Evolutionary conservation across 53 echinoderm and acorn worm species (phyloP), one percentile per base, ranked within the genome.

Genomic region (Echinometra lucunter): DNA sequence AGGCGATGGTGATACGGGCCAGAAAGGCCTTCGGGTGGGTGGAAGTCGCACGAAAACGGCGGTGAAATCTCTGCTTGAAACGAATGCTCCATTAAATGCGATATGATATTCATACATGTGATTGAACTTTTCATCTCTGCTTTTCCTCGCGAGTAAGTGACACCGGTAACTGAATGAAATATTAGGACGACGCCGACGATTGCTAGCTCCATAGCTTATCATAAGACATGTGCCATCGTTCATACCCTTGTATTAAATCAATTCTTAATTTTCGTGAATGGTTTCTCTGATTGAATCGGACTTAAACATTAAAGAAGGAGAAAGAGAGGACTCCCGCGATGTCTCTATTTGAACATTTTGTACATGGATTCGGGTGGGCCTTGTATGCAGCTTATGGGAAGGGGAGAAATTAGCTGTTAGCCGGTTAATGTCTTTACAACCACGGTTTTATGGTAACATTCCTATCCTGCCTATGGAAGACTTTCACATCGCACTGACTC

Each of bases 101-200:
- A 78, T 42, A 78, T 78, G 78, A 78, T 78, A 78, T 78, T 78
- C 42, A 78, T 78, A 6, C 42, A 78, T 78, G 78, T 42, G 78
- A 78, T 78, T 78, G 42, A 78, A 78, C 78, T 78, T 78, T 78
- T 78, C 78, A 78, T 78, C 42, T 7, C 78, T 42, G 32, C 78
- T 38, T 6, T 78, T 6, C 6, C 78, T 30, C 38, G 7, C 38
- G 78, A 42, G 78, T 35, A 78, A 78, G 78, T 78, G 78, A 42
- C 78, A 78, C 19, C 19, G 78, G 78, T 78, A 78, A 78, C 78
- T 78, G 19, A 21, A 78, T 78, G 78, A 78, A 78, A 78, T 78
- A 78, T 78, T 38, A 42, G 42, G 19, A 78, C 2, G 38, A 38
- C 42, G 35, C 42, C 38, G 21, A 35, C 19, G 2, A 19, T 42